A percentile compares a stretch with the other conserved stretches of the same genome.
These are phyloP conservation scores for Amniataba percoides DNA, from an alignment of 2,797 vertebrate genomes.

Conservation along the genomic window DNA sequence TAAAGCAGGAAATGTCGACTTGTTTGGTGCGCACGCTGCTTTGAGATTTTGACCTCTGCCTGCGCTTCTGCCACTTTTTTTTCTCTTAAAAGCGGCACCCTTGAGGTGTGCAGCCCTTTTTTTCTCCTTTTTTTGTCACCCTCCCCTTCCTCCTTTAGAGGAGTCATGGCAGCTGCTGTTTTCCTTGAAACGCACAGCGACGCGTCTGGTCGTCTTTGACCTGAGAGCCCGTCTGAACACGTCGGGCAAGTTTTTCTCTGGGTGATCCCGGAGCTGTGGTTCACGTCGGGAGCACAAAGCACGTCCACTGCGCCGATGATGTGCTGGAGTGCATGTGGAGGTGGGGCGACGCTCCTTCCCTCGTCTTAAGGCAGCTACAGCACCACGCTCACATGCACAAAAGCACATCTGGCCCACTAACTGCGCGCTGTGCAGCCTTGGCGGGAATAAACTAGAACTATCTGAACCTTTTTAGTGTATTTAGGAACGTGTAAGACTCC, in stretches of 20 bases:
- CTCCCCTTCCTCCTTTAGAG: neutral
- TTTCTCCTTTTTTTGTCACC: no score
- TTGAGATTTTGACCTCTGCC: constrained; percentile 29
- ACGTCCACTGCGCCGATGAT: constrained; percentile 2
- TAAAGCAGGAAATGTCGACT: neutral
- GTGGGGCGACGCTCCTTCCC: constrained; percentile 37
- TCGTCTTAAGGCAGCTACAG: constrained; percentile 2
- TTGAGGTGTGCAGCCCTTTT: constrained; percentile 38
- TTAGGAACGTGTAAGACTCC: constrained; percentile 20
- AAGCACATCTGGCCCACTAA: neutral
- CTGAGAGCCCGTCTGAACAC: no score
- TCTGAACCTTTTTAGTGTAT: neutral
- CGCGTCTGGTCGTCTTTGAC: constrained; percentile 35
- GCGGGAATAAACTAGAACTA: constrained; percentile 8
- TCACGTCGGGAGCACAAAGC: constrained; percentile 26
- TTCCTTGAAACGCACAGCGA: constrained; percentile 38
- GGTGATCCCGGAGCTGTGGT: neutral
- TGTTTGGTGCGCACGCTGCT: neutral
- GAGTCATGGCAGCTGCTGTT: constrained; percentile 70
- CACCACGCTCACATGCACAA: neutral
- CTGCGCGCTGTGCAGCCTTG: neutral
- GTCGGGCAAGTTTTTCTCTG: neutral
- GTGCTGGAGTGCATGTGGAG: constrained; percentile 43
- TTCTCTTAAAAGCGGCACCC: constrained; percentile 44
- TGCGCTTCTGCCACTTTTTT: neutral